Evolutionary conservation across 2,113 vertebrate genomes (phyloP).

Genomic region (Notiomystis cincta): DNA sequence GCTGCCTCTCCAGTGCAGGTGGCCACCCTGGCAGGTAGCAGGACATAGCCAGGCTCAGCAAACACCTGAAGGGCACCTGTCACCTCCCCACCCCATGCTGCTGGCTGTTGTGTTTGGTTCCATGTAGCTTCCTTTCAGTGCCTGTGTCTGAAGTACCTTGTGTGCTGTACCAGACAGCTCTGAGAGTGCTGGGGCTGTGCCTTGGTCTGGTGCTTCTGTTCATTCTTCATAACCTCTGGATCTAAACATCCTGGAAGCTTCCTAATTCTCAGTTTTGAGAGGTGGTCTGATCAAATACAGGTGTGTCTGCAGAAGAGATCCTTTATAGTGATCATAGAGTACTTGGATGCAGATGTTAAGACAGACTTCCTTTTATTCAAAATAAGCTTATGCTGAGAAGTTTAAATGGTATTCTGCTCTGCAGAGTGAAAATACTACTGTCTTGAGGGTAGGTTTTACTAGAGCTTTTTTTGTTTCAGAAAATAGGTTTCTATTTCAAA

Average conservation of each 20-base stretch:
- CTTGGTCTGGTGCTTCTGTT: background rate
- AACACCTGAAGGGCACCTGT: background rate
- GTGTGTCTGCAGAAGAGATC: background rate
- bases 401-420: background rate
- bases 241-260: background rate
- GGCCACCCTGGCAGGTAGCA: background rate
- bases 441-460: background rate
- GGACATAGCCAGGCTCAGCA: background rate
- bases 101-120: background rate
- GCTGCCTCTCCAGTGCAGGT: background rate
- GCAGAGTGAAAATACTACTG: background rate
- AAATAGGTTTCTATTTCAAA: background rate
- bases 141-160: background rate
- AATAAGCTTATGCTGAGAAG: background rate
- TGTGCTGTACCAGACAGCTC: rapidly evolving
- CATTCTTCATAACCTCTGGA: background rate
- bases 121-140: rapidly evolving
- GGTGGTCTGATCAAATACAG: background rate
- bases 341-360: background rate
- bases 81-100: rapidly evolving
- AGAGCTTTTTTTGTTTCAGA: background rate
- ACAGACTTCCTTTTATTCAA: background rate
- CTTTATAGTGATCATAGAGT: rapidly evolving
- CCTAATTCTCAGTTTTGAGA: background rate
- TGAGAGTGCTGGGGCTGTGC: background rate